Evolutionary conservation across 2,113 vertebrate species (phyloP).

Genomic region (Gavia stellata): DNA sequence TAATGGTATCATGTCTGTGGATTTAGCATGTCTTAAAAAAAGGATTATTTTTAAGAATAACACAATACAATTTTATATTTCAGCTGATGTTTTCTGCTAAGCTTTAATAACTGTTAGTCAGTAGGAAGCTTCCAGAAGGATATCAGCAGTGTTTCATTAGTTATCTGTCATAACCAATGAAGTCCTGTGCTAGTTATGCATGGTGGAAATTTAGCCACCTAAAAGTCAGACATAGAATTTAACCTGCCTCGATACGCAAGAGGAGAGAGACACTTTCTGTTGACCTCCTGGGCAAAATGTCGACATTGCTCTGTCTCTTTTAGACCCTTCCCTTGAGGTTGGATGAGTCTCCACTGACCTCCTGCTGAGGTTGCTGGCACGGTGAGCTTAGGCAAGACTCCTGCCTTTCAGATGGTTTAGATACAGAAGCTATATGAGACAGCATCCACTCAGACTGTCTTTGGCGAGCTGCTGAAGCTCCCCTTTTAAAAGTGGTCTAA

Average conservation of each 20-base stretch:
- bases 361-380: accelerated
- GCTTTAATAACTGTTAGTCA: background rate
- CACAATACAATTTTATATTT: background rate
- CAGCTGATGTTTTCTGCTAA: background rate
- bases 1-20: background rate
- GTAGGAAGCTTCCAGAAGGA: background rate
- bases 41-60: background rate
- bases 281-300: background rate
- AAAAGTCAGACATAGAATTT: background rate
- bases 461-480: background rate
- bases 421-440: background rate
- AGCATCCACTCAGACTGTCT: background rate
- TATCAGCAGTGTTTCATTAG: background rate
- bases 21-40: background rate
- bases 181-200: background rate
- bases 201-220: background rate
- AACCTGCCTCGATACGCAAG: background rate
- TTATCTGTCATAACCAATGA: background rate
- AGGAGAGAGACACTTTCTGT: background rate
- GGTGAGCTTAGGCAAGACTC: background rate
- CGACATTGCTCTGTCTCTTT: background rate
- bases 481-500: background rate
- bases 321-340: background rate
- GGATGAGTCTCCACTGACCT: background rate
- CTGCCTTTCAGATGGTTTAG: background rate